These are phyloP conservation scores for Alentia gelatinosa DNA, from an alignment of 2,888 invertebrate genomes.

Conservation along the genomic window DNA sequence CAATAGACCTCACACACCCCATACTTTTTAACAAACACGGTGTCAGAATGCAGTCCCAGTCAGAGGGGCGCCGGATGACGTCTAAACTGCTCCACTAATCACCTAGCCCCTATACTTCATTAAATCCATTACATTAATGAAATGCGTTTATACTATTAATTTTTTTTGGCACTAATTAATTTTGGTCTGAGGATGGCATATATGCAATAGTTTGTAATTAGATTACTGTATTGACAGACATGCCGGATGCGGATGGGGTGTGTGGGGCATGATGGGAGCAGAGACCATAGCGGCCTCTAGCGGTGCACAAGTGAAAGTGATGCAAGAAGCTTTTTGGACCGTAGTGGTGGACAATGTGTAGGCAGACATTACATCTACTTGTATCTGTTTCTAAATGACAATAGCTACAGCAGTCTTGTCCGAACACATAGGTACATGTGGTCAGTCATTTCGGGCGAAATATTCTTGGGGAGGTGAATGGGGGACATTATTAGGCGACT, in stretches of 20 bases:
- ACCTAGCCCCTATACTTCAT: too few species aligned
- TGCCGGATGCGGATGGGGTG: constrained; percentile 18
- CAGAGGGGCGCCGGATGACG: too few species aligned
- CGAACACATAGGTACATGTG: background rate
- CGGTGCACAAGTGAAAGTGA: constrained; percentile 43
- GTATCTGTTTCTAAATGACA: constrained; percentile 12
- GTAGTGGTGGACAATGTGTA: constrained; percentile 34
- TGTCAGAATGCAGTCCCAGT: background rate
- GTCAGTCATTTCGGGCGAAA: background rate
- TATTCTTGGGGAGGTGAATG: background rate
- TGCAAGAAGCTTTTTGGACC: constrained; percentile 24
- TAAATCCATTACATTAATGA: background rate
- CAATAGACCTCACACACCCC: constrained; percentile 46
- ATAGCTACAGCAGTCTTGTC: constrained; percentile 21
- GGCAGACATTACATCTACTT: constrained; percentile 37
- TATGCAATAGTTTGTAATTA: background rate
- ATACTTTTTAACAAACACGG: background rate
- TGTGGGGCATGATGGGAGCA: background rate
- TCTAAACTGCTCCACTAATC: too few species aligned
- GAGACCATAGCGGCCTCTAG: constrained; percentile 30
- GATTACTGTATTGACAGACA: background rate
- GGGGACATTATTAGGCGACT: background rate
- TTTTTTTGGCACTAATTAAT: background rate
- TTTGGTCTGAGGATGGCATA: background rate
- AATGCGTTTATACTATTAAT: background rate